Evolutionary conservation across 2,113 vertebrate genomes (phyloP).

Genomic region (Paraplagusia blochii): DNA sequence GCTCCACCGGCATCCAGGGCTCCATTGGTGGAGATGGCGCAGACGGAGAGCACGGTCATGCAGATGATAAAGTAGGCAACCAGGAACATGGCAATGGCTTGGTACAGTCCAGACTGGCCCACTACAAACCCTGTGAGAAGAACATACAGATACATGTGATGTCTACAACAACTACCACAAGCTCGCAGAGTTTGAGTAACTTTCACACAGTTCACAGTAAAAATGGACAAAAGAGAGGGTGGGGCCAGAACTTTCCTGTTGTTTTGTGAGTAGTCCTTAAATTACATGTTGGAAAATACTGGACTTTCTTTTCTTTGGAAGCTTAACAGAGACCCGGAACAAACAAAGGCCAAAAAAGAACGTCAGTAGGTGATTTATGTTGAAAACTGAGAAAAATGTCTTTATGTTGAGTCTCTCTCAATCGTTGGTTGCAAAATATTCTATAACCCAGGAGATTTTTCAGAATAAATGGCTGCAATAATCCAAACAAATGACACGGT

Average conservation of each 20-base stretch:
- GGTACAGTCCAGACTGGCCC: constrained; percentile 86
- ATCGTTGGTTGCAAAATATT: too few species aligned
- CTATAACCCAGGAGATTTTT: too few species aligned
- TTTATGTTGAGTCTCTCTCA: too few species aligned
- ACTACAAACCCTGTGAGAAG: constrained; percentile 82
- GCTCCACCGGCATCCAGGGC: constrained; percentile 89
- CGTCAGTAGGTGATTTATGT: too few species aligned
- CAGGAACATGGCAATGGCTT: constrained; percentile 81
- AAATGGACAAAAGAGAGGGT: not conserved
- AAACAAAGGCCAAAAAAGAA: too few species aligned
- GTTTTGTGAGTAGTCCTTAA: constrained; percentile 2
- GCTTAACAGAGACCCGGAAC: not conserved
- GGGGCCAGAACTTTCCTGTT: not conserved
- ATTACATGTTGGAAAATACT: constrained; percentile 1
- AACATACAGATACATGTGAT: constrained; percentile 15
- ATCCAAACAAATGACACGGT: too few species aligned
- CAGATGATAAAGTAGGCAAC: constrained; percentile 91
- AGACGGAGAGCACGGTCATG: constrained; percentile 89
- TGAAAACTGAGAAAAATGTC: too few species aligned
- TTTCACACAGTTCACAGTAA: not conserved
- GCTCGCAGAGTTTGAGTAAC: not conserved
- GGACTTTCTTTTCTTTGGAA: not conserved
- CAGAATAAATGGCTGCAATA: too few species aligned
- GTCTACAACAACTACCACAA: not conserved
- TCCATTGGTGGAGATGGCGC: constrained; percentile 91